Evolutionary conservation across 1,140 invertebrate genomes (phyloP), one percentile per base, ranked within the genome.

Genomic region (Drosophila jambulina): DNA sequence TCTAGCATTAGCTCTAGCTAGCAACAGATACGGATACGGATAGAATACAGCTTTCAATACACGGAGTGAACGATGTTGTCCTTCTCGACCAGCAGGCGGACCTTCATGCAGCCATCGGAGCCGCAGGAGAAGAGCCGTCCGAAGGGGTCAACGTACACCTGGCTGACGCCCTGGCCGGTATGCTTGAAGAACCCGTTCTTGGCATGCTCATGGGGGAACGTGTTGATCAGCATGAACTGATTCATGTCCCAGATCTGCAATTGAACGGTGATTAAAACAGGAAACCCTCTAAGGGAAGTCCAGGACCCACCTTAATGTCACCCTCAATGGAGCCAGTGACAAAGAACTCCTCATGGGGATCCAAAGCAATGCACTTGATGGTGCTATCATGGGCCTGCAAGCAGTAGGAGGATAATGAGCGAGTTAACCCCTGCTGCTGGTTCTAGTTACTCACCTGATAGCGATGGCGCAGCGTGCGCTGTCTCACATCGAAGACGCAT

Each of bases 71-170:
- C 88, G 70, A 92, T 90, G 48, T 88, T 91, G 62, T 92, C 91
- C 68, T 91, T 92, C 62, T 92, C 91, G 54, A 97, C 97, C 78
- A 99, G 94, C 92, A 97, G 96, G 75, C 98, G 95, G 82, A 99
- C 97, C 95, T 99, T 99, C 96, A 99, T 97, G 45, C 98, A 99
- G 78, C 98, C 99, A 94, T 99, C 99, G 38, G 98, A 98, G 60
- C 99, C 99, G 93, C 99, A 99, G 2, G 98, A 99, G 94, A 98
- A 99, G 77, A 99, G 94, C 65, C 98, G 95, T 7, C 96, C 96
- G 62, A 95, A 95, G 23, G 95, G 95, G 93, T 99, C 98, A 51
- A 99, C 95, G 82, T 97, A 96, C 49, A 99, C 94, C 94, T 99
- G 98, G 10, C 98, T 98, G 4, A 99, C 98, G 8, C 99, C 99